Evolutionary conservation across 2,888 invertebrate genomes (phyloP).

Genomic region (Calliphora vomitoria): DNA sequence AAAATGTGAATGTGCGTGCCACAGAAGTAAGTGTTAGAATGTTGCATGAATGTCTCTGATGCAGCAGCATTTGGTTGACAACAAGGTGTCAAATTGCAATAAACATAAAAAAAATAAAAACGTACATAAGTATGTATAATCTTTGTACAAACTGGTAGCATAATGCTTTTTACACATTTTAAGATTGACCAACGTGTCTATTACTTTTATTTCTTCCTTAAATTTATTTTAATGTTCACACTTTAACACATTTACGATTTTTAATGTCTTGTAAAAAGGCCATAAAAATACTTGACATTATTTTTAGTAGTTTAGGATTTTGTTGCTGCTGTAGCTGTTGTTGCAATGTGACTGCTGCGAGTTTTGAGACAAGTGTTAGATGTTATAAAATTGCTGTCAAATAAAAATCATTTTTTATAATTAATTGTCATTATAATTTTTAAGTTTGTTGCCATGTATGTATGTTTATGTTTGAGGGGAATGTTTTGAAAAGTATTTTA

Average conservation of each 20-base stretch:
- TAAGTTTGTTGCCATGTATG: neutral
- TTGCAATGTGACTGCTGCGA: neutral
- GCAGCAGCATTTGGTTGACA: neutral
- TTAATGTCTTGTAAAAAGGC: slow-evolving; percentile 48
- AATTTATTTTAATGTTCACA: slow-evolving; percentile 52
- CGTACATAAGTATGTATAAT: neutral
- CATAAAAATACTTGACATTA: slow-evolving; percentile 58
- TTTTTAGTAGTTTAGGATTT: slow-evolving; percentile 32
- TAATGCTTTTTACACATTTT: neutral
- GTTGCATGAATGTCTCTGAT: slow-evolving; percentile 9
- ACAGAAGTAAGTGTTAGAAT: neutral
- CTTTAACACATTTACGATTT: slow-evolving; percentile 59
- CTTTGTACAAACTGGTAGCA: slow-evolving; percentile 14
- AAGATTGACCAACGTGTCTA: slow-evolving; percentile 32
- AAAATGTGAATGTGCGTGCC: neutral
- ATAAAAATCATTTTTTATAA: slow-evolving; percentile 8
- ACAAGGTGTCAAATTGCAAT: slow-evolving; percentile 49
- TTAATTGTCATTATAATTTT: slow-evolving; percentile 32
- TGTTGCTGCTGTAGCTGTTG: neutral
- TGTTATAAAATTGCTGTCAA: slow-evolving; percentile 16
- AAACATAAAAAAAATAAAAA: slow-evolving; percentile 23
- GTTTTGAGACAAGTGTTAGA: neutral
- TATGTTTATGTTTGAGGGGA: neutral
- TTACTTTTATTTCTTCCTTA: neutral
- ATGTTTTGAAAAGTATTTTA: neutral